A percentile compares a stretch with the other conserved stretches of the same genome.
These are phyloP conservation scores for Zosterops borbonicus DNA, from an alignment of 2,113 vertebrate species.

Conservation along the genomic window DNA sequence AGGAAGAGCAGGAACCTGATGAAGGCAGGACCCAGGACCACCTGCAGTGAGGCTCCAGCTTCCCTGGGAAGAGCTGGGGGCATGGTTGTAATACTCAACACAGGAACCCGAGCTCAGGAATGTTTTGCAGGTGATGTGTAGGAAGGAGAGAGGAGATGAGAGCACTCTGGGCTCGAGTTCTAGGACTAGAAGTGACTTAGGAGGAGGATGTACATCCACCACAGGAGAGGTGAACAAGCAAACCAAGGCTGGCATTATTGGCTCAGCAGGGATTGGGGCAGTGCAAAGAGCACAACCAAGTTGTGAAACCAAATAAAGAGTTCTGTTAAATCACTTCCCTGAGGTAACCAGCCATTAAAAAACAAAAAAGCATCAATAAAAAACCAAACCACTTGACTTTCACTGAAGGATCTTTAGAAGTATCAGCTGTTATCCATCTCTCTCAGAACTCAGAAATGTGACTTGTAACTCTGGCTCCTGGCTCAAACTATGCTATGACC, in stretches of 20 bases:
- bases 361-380: neutral
- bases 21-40: neutral
- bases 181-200: neutral
- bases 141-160: neutral
- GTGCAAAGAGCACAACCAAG: neutral
- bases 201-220: neutral
- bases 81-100: neutral
- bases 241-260: neutral
- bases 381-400: neutral
- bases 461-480: neutral
- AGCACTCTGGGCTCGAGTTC: neutral
- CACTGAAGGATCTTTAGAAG: neutral
- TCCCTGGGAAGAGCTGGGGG: neutral
- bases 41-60: neutral
- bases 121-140: neutral
- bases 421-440: neutral
- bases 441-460: neutral
- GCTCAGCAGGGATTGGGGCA: neutral
- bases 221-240: neutral
- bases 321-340: neutral
- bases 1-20: neutral
- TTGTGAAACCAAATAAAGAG: neutral
- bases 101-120: neutral
- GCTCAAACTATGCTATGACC: neutral
- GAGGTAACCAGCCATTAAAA: neutral